Base-by-base conservation (phyloP, 2,113 vertebrate species). In the Felis chaus region DNA sequence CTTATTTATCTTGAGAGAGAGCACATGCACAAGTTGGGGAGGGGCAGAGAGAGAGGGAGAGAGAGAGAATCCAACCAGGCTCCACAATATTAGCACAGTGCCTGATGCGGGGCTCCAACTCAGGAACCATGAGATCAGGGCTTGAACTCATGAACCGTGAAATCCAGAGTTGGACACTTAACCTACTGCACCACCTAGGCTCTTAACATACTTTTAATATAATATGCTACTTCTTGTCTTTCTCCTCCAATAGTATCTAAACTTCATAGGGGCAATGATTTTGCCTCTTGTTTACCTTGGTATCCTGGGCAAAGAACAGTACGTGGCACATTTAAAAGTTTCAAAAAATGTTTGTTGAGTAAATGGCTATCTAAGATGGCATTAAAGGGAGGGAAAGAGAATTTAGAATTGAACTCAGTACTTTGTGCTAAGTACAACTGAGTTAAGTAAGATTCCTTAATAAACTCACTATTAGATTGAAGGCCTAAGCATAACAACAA, bases 341-440 rank as follows among this genome's bases (percentile, higher is more conserved):
- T 97, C 7, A 66, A 63, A 89, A 91, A 82, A 71, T 69, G 81
- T 71, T 82, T 96, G 1, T 80, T 83, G 68, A 95, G 29, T 78
- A 16, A 87, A 91, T 93, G 71, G 53, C 16, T 55, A 45, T 91
- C 68, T 96, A 65, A 81, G 41, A 81, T 29, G 29, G 74, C n/a
- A 73, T 74, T 89, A 92, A 88, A 76, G 33, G 33, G 11, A 74
- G 16, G 55, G 57, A 85, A 74, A 57, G 11, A 12, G 8, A 83
- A 13, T 6, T 66, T 61, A 89, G 33, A 97, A 87, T 81, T 65
- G 55, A 91, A 96, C 29, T 86, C 82, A 68, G 4, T 61, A 78
- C 25, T 81, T 95, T 85, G 74, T 36, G 19, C 55, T 57, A 57
- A 19, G 18, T 21, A 1, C 31, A 27, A 73, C 13, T 50, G 36